phyloP scores from a whole-genome alignment of 2,797 vertebrate genomes.

The Tamandua tetradactyla region DNA sequence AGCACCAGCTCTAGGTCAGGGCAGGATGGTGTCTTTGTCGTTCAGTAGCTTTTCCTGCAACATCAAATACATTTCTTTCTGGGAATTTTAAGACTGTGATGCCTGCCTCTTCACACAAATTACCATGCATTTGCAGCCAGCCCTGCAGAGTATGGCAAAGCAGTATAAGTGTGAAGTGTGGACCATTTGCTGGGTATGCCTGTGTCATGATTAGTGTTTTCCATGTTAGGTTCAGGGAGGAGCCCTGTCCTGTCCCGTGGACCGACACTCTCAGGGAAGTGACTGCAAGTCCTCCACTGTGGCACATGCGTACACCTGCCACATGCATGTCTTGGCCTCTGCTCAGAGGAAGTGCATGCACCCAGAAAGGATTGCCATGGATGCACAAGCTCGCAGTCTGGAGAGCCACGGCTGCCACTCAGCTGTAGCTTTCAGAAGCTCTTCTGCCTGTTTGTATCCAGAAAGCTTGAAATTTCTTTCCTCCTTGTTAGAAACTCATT shows the following conservation, averaged over 20 bases:
- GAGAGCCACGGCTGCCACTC: background rate
- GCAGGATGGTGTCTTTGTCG: background rate
- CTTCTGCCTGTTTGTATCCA: background rate
- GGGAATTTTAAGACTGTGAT: background rate
- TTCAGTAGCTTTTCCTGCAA: background rate
- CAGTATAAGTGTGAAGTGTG: background rate
- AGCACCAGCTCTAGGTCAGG: accelerated
- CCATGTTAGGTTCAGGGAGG: background rate
- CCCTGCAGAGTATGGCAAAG: background rate
- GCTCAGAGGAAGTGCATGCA: no score
- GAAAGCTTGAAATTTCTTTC: background rate
- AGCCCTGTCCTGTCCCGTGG: background rate
- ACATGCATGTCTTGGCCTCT: accelerated
- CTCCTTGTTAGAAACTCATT: background rate
- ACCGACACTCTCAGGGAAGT: background rate
- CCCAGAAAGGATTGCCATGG: background rate
- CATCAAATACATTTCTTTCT: background rate
- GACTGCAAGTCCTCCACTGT: background rate
- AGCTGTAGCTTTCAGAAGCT: background rate
- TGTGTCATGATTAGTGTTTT: background rate
- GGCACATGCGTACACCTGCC: accelerated
- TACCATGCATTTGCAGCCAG: background rate
- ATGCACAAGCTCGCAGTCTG: background rate
- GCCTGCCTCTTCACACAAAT: background rate
- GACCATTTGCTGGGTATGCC: background rate